Evolutionary conservation across 2,113 vertebrate species (phyloP).

Genomic region (Bos taurus): ARS-UCD2.0 NC_037331.1:30731501-30732000

Average conservation of each 20-base stretch:
- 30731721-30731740: background rate
- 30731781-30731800: background rate
- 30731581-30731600: background rate
- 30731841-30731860: background rate
- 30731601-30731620: background rate
- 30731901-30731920: background rate
- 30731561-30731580: background rate
- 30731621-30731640: background rate
- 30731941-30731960: background rate
- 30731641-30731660: background rate
- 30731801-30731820: background rate
- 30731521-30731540: background rate
- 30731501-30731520: background rate
- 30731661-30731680: background rate
- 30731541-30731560: background rate
- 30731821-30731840: background rate
- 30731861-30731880: background rate
- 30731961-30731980: background rate
- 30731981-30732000: background rate
- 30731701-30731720: background rate
- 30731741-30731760: background rate
- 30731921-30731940: background rate
- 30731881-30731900: background rate
- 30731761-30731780: background rate
- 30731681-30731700: background rate